A percentile compares a stretch with the other conserved stretches of the same genome.
These are phyloP conservation scores for Nasonia longicornis DNA, from an alignment of 1,140 invertebrate species.

Conservation along the genomic window DNA sequence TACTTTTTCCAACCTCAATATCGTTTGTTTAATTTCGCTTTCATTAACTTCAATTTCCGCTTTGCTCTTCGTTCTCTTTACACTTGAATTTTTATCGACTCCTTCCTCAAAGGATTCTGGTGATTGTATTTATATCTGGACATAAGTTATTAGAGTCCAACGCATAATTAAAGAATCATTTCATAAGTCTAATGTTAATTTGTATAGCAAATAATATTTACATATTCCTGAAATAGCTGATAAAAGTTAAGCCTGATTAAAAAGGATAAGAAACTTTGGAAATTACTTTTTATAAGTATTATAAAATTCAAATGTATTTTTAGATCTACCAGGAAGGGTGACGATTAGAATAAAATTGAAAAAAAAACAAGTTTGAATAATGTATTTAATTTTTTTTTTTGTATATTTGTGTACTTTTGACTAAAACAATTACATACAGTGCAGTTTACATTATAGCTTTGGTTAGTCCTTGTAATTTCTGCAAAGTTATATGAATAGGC, in stretches of 20 bases:
- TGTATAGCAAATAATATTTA: not conserved
- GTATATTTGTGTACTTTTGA: constrained; percentile 32
- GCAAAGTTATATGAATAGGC: constrained; percentile 17
- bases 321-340: not conserved
- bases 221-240: not conserved
- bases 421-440: constrained; percentile 33
- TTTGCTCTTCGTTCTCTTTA: not conserved
- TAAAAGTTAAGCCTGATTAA: too few species aligned
- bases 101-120: not conserved
- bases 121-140: not conserved
- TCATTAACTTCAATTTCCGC: not conserved
- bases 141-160: not conserved
- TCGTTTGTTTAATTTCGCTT: not conserved
- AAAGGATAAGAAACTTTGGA: not conserved
- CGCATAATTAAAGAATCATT: not conserved
- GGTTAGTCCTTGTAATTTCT: constrained; percentile 37
- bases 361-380: constrained; percentile 8
- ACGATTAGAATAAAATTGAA: not conserved
- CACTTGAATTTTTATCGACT: not conserved
- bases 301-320: not conserved
- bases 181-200: too few species aligned
- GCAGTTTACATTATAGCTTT: constrained; percentile 34
- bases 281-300: not conserved
- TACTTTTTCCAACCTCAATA: not conserved
- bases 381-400: constrained; percentile 11